Base-by-base conservation (phyloP, 2,797 vertebrate genomes). In the Clarias pachynema region DNA sequence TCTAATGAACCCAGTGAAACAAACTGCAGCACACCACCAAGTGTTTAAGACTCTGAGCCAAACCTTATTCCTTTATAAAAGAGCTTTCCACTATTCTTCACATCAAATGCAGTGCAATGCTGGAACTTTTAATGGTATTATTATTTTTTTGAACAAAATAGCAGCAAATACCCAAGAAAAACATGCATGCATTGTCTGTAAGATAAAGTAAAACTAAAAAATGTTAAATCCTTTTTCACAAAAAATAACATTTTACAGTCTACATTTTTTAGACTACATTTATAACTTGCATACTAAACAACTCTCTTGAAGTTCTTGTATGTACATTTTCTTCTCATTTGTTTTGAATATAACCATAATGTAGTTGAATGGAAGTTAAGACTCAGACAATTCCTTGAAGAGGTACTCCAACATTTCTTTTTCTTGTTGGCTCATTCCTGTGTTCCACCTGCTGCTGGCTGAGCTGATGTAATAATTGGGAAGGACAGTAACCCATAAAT, bases 1-100 rank as follows among this genome's bases (percentile, higher is more conserved):
- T n/a, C 20, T 18, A 40, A 63, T 81, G 79, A 86, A 82, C 74
- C 44, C 78, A 79, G 26, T 86, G 82, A 88, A 78, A 75, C 22
- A 62, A 20, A 59, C 12, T 44, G 63, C 29, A 79, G 44, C 62
- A 84, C 62, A 79, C 69, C 59, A 53, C 40, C 59, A 26, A 74
- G 29, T 26, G n/a, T 66, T 49, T 77, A 77, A 59, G 18, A n/a
- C 26, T 34, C 40, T 14, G 7, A 44, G 57, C 26, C 57, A 60
- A 26, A 12, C 15, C 31, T 22, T 12, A 18, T 59, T 14, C 69
- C 26, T 83, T 78, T 70, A 57, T 74, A 56, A 31, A 85, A 81
- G 29, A 81, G 10, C 16, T 69, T 78, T 79, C 34, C 2, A 70
- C 81, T 12, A 63, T 57, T 81, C 60, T 53, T 4, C 57, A 63